A percentile compares a stretch with the other conserved stretches of the same genome.
Evolutionary conservation across 2,797 vertebrate species (phyloP).

Genomic region (Scarus forsteni): DNA sequence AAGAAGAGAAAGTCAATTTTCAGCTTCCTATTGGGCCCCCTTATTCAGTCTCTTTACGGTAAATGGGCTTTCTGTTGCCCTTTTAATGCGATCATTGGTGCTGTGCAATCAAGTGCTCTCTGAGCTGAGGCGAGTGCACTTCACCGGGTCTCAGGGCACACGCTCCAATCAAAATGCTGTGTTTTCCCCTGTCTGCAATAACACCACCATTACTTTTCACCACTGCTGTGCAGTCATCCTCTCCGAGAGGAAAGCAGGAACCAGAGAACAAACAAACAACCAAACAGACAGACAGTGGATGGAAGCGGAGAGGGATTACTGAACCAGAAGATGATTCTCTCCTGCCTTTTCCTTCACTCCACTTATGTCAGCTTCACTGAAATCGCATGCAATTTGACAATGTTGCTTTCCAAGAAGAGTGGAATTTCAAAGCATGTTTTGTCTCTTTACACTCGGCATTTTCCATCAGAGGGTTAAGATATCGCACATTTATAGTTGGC

Average conservation of each 20-base stretch:
- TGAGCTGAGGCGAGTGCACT: slow-evolving; percentile 81
- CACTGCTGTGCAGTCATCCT: slow-evolving; percentile 62
- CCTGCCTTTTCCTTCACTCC: slow-evolving; percentile 58
- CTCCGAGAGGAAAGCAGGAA: slow-evolving; percentile 59
- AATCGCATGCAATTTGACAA: slow-evolving; percentile 33
- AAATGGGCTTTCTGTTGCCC: slow-evolving; percentile 81
- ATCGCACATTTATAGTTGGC: neutral
- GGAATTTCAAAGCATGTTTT: slow-evolving; percentile 19
- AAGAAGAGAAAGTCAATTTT: slow-evolving; percentile 76
- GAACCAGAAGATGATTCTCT: slow-evolving; percentile 63
- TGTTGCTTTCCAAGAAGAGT: slow-evolving; percentile 38
- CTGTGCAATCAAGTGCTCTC: slow-evolving; percentile 86
- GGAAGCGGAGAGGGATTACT: slow-evolving; percentile 70
- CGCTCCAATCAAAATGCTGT: slow-evolving; percentile 81
- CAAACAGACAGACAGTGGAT: slow-evolving; percentile 44
- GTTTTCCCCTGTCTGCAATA: slow-evolving; percentile 76
- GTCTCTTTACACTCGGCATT: neutral
- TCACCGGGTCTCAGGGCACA: slow-evolving; percentile 79
- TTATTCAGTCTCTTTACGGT: slow-evolving; percentile 69
- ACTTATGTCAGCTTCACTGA: slow-evolving; percentile 58
- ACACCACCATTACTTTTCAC: slow-evolving; percentile 75
- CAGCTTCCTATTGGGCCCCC: slow-evolving; percentile 68
- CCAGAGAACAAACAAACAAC: slow-evolving; percentile 73
- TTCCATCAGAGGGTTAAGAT: slow-evolving; percentile 4
- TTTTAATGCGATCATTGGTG: slow-evolving; percentile 85